phyloP scores from a whole-genome alignment of 2,797 vertebrate genomes.

The Spatula versicolor region DNA sequence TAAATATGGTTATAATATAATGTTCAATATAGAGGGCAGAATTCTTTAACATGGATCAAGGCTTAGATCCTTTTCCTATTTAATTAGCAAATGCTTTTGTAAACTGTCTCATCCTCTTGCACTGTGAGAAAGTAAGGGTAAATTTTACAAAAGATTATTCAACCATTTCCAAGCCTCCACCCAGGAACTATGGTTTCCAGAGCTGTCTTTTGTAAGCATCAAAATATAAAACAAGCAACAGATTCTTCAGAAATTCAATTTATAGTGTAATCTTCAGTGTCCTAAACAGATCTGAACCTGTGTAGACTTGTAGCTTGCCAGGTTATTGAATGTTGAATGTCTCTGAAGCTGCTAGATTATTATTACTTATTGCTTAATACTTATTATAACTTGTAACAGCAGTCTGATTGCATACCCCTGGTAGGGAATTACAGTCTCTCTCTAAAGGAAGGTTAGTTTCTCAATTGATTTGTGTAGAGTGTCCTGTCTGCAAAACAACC shows the following conservation, averaged over 20 bases:
- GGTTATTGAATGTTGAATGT: background rate
- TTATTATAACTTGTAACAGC: background rate
- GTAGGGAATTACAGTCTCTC: background rate
- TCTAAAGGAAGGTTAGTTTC: background rate
- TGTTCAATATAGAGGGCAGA: background rate
- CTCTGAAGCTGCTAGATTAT: background rate
- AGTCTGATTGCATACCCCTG: background rate
- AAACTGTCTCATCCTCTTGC: background rate
- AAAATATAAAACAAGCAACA: background rate
- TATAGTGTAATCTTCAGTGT: background rate
- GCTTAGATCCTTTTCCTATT: background rate
- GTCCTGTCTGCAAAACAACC: background rate
- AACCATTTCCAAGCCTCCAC: background rate
- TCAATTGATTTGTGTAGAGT: background rate
- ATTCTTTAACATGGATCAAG: background rate
- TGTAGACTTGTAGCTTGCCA: background rate
- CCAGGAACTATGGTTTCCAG: background rate
- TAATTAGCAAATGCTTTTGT: background rate
- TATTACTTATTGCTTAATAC: background rate
- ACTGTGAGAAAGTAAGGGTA: background rate
- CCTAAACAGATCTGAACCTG: background rate
- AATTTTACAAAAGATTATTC: background rate
- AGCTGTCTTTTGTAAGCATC: background rate
- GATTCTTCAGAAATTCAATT: background rate
- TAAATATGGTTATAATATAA: background rate